Evolutionary conservation across 2,113 vertebrate species (phyloP).

Genomic region (Limanda limanda): DNA sequence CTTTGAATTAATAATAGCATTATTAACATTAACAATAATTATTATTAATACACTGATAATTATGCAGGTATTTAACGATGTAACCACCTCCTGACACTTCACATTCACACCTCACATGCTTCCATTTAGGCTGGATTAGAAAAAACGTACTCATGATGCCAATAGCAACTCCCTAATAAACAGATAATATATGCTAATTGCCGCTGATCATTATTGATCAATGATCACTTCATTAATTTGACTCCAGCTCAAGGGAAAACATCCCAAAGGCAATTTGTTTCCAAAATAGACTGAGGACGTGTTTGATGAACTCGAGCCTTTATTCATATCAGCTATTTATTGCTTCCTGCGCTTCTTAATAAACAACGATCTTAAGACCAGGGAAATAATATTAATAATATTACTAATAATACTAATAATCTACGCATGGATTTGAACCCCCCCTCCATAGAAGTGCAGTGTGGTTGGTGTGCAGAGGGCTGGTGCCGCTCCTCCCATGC

Average conservation of each 20-base stretch:
- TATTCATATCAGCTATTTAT: slow-evolving; percentile 48
- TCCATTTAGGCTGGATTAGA: slow-evolving; percentile 1
- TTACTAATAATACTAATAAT: slow-evolving; percentile 5
- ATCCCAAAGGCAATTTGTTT: slow-evolving; percentile 50
- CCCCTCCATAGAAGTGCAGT: not conserved
- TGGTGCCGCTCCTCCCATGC: slow-evolving; percentile 49
- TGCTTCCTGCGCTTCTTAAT: slow-evolving; percentile 20
- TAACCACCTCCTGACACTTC: not conserved
- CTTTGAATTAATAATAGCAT: not conserved
- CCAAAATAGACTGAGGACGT: slow-evolving; percentile 28
- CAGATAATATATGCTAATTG: slow-evolving; percentile 65
- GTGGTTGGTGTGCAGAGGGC: slow-evolving; percentile 38
- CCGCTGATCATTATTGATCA: slow-evolving; percentile 74
- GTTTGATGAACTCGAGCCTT: slow-evolving; percentile 54
- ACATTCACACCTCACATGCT: not conserved
- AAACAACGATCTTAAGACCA: slow-evolving; percentile 13
- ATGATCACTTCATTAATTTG: slow-evolving; percentile 55
- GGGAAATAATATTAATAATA: not conserved
- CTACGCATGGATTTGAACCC: slow-evolving; percentile 3
- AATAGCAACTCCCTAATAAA: slow-evolving; percentile 47
- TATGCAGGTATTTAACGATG: no score
- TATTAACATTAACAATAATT: not conserved
- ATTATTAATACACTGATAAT: not conserved
- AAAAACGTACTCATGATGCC: slow-evolving; percentile 4
- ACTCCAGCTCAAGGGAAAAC: slow-evolving; percentile 38